Percentiles rank a stretch among this genome's conserved stretches.
Conservation (phyloP, 92 coral and sea anemone genomes). For the Bergia puertoricense region DNA sequence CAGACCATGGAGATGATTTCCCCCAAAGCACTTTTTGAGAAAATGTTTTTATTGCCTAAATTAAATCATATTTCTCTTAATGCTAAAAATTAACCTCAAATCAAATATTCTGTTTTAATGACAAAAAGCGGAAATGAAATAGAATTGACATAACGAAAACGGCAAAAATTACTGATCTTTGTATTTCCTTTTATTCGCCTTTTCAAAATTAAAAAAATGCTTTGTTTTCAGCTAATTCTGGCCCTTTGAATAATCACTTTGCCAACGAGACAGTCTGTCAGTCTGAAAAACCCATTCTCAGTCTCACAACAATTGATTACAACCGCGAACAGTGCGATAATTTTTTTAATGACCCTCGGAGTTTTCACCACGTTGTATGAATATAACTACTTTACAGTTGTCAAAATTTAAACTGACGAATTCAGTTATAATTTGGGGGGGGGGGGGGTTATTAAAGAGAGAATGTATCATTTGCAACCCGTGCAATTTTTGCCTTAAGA, state of each 20-base stretch:
- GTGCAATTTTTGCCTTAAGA: too few relatives aligned
- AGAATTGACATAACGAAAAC: not conserved
- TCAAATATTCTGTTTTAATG: not conserved
- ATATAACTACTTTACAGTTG: not conserved
- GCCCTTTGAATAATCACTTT: not conserved
- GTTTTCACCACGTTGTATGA: not conserved
- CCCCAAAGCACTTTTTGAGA: not conserved
- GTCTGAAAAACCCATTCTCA: not conserved
- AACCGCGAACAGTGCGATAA: not conserved
- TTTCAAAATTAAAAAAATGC: not conserved
- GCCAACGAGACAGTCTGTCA: not conserved
- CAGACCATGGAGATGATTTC: not conserved
- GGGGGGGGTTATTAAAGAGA: too few relatives aligned
- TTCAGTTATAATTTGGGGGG: not conserved
- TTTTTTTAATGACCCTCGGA: not conserved
- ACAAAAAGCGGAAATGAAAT: constrained; percentile 6
- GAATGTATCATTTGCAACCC: too few relatives aligned
- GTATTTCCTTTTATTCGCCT: not conserved
- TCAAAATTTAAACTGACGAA: not conserved
- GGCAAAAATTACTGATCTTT: not conserved
- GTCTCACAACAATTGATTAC: not conserved
- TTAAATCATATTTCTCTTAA: not conserved
- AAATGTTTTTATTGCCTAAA: not conserved
- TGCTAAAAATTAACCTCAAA: not conserved
- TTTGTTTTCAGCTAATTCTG: not conserved